Evolutionary conservation across 2,797 vertebrate species (phyloP).

Genomic region (Lacerta viridis): DNA sequence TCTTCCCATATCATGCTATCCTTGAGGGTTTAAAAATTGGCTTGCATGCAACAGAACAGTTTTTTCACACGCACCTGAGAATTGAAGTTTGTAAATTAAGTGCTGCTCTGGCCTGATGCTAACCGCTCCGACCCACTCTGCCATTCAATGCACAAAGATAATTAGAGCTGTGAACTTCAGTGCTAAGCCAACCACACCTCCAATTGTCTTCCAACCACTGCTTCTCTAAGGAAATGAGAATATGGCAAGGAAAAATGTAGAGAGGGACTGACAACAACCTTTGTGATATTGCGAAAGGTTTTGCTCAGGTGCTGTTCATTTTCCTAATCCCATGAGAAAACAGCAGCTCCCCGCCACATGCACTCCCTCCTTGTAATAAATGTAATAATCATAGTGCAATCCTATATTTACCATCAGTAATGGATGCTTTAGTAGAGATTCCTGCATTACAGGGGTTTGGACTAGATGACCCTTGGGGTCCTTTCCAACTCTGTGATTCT

Average conservation of each 20-base stretch:
- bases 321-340: background rate
- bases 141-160: background rate
- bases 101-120: too few species aligned
- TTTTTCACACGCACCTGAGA: too few species aligned
- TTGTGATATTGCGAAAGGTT: background rate
- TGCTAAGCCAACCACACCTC: background rate
- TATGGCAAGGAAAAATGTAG: background rate
- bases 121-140: background rate
- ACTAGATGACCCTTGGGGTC: too few species aligned
- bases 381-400: background rate
- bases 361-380: background rate
- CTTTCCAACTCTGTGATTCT: too few species aligned
- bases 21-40: too few species aligned
- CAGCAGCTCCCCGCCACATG: background rate
- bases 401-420: background rate
- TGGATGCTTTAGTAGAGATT: background rate
- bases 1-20: too few species aligned
- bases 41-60: too few species aligned
- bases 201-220: background rate
- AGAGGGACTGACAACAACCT: background rate
- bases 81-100: too few species aligned
- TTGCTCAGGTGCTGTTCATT: background rate
- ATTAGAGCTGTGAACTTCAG: background rate
- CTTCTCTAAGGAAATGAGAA: background rate
- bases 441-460: too few species aligned